Evolutionary conservation across 2,888 invertebrate genomes (phyloP).

Genomic region (Mystacides longicornis): DNA sequence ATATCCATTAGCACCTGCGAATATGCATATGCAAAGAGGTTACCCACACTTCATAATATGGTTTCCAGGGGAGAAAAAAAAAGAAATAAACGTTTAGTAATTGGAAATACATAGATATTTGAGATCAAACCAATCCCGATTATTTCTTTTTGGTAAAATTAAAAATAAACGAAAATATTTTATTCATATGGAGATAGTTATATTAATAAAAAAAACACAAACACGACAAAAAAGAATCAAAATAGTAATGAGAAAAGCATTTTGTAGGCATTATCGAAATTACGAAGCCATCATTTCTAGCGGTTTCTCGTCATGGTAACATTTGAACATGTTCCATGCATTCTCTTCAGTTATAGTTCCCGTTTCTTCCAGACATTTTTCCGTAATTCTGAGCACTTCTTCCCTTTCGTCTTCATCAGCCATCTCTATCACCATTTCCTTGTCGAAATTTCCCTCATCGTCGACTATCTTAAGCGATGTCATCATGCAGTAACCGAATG

Average conservation of each 20-base stretch:
- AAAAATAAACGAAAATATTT: no score
- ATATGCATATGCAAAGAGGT: no score
- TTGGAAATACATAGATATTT: no score
- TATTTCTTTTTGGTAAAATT: no score
- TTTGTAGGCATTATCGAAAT: neutral
- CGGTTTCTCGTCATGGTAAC: constrained; percentile 47
- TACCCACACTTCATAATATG: no score
- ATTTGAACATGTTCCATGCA: constrained; percentile 48
- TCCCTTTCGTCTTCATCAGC: constrained; percentile 44
- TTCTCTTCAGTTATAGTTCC: constrained; percentile 43
- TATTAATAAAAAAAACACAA: no score
- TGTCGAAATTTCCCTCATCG: constrained; percentile 47
- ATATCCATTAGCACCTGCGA: no score
- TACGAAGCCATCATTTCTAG: neutral
- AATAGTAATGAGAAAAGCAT: neutral
- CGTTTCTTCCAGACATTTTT: constrained; percentile 41
- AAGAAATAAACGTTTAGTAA: no score
- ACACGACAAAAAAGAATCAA: no score
- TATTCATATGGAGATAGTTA: no score
- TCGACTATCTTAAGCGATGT: constrained; percentile 45
- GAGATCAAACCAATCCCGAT: no score
- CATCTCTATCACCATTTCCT: constrained; percentile 44
- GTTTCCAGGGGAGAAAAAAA: no score
- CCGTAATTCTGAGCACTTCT: constrained; percentile 42
- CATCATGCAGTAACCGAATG: constrained; percentile 45